Evolutionary conservation across 2,797 vertebrate genomes (phyloP).

Genomic region (Ibycter americanus): DNA sequence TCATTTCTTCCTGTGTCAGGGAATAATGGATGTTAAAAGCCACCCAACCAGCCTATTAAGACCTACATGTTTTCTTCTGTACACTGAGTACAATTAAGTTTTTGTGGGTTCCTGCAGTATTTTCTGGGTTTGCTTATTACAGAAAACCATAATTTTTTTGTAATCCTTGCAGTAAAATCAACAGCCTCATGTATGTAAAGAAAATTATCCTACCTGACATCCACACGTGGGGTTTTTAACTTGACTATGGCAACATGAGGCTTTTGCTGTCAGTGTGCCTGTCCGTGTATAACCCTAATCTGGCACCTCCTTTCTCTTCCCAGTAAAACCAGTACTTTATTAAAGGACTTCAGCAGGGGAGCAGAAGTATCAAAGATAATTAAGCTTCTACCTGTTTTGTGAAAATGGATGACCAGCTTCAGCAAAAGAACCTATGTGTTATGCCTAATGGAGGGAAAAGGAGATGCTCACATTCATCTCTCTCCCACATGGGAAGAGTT

Average conservation of each 20-base stretch:
- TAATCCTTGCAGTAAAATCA: background rate
- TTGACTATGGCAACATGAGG: background rate
- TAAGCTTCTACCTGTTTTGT: background rate
- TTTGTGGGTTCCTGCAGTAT: background rate
- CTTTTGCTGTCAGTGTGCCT: background rate
- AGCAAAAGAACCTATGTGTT: background rate
- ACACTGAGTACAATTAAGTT: background rate
- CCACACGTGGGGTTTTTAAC: background rate
- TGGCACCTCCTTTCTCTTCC: background rate
- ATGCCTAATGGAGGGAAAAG: background rate
- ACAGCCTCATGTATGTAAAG: background rate
- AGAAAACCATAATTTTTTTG: background rate
- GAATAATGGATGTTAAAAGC: background rate
- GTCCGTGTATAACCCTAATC: background rate
- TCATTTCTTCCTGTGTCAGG: background rate
- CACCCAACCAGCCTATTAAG: background rate
- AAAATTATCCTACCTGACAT: background rate
- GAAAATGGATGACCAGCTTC: background rate
- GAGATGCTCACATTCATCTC: background rate
- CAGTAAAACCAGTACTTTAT: background rate
- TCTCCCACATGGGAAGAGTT: background rate
- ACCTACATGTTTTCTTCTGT: background rate
- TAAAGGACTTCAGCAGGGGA: background rate
- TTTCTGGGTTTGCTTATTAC: conserved; percentile 1
- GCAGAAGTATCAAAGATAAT: background rate